Evolutionary conservation across 2,113 vertebrate species (phyloP), one percentile per base, ranked within the genome.

Genomic region (Mobula hypostoma): DNA sequence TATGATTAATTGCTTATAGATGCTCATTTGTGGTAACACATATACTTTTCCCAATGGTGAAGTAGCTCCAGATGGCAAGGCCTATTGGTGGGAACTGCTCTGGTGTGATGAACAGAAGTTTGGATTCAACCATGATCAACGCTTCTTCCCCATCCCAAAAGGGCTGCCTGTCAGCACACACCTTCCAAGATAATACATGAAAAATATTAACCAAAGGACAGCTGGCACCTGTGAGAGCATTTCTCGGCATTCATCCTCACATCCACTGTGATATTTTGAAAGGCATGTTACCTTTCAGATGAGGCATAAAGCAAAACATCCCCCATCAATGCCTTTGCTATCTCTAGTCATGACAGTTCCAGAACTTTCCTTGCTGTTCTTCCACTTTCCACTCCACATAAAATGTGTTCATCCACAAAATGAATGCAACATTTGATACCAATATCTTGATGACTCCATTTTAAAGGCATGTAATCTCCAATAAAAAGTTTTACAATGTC

Each of bases 1-100:
- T 77, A 66, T 66, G 85, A 90, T 90, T 90, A 90, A 90, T 90
- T 66, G 61, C 15, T 68, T 90, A 68, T 90, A n/a, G n/a, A 66
- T 66, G 14, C 63, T 66, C 14, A 90, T 17, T 63, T 88, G 58
- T 66, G 27, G 11, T 90, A 90, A 88, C 29, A 90, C 61, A 66
- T 15, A n/a, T 63, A 63, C 85, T 90, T 90, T 32, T 19, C 63
- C 61, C 61, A 90, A 90, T 66, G 12, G 61, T 32, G 29, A 90
- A 90, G 61, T 32, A 68, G 61, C 14, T 88, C 11, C 82, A 85
- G 56, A 29, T 29, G 15, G 85, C 29, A 32, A 17, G 58, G 12
- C 27, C 61, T 88, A n/a, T 15, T 66, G 29, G 5, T 66, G 29
- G 29, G 32, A 88, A 88, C 14, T 63, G 58, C 24, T 87, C 48